These are phyloP conservation scores for Girardia tigrina DNA, from an alignment of 2,888 invertebrate species.

Conservation along the genomic window DNA sequence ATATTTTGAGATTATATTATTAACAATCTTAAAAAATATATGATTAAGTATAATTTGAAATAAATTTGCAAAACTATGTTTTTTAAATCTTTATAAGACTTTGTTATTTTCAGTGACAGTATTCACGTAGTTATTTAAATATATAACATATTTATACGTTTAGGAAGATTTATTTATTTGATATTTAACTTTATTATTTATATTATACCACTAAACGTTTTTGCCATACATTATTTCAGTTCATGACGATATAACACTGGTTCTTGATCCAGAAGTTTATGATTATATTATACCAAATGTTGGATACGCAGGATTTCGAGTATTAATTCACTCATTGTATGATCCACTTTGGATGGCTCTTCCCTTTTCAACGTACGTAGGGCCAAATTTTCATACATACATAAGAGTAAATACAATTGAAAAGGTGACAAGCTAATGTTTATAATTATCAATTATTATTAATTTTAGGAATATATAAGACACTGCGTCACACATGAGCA, in stretches of 20 bases:
- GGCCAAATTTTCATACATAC: conserved; percentile 35
- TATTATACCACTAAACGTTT: too few relatives aligned
- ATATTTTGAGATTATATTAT: too few relatives aligned
- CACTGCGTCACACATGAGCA: neutral
- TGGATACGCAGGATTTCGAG: conserved; percentile 32
- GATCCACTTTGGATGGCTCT: conserved; percentile 30
- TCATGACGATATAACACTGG: conserved; percentile 27
- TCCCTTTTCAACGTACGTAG: conserved; percentile 24
- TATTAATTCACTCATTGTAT: conserved; percentile 25
- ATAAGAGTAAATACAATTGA: conserved; percentile 24
- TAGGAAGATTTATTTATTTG: too few relatives aligned
- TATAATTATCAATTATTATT: neutral
- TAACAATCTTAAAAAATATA: too few relatives aligned
- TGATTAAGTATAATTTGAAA: too few relatives aligned
- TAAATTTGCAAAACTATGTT: too few relatives aligned
- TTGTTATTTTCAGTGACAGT: too few relatives aligned
- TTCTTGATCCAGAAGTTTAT: conserved; percentile 36
- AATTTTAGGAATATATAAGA: conserved; percentile 20
- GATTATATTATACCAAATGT: conserved; percentile 34
- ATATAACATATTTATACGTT: too few relatives aligned
- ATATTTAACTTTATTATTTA: too few relatives aligned
- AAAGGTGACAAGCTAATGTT: neutral
- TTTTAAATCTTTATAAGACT: too few relatives aligned
- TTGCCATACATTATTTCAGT: too few relatives aligned
- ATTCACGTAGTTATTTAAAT: too few relatives aligned